Evolutionary conservation across 2,888 invertebrate genomes (phyloP), one percentile per base, ranked within the genome.

Genomic region (Beris chalybata): DNA sequence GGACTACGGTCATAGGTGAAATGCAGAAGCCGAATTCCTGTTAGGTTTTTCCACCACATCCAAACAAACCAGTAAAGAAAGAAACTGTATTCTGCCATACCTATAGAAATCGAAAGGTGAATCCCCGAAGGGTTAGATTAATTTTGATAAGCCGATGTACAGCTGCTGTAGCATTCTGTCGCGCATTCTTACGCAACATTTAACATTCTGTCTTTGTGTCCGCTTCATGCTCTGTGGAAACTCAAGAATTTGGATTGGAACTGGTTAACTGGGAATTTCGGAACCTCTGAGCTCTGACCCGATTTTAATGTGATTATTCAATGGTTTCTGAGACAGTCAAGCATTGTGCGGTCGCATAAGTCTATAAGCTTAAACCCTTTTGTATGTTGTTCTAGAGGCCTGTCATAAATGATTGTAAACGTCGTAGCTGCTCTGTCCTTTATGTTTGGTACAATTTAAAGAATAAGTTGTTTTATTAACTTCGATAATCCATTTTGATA

Each of bases 161-260:
- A 68, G 71, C 66, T 72, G 69, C 69, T 69, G 70, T 68, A 68
- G 70, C 71, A 71, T 71, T 71, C 70, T 67, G 69, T 69, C 69
- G 69, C 70, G 67, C 71, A 72, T 71, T 74, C 72, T 78, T 76
- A 76, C 76, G 75, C 74, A 76, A 76, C 76, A 77, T 77, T 78
- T 76, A 77, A 78, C 76, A 76, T 75, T 67, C 31, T 61, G 13
- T 52, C 29, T 64, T 54, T 54, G 45, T 64, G 61, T 61, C 38
- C 22, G 13, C 5, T 56, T 15, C n/a, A 13, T 44, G 31, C 32
- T 56, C n/a, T 43, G 32, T 38, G 7, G 56, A 44, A 22, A 3
- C 22, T 22, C 22, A 22, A 22, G 22, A 22, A 22, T 22, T 22
- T 22, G 22, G 22, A 22, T 22, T 22, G 22, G 22, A 22, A 22